Conservation (phyloP, 2,113 vertebrate genomes). For the Leiothrix lutea region DNA sequence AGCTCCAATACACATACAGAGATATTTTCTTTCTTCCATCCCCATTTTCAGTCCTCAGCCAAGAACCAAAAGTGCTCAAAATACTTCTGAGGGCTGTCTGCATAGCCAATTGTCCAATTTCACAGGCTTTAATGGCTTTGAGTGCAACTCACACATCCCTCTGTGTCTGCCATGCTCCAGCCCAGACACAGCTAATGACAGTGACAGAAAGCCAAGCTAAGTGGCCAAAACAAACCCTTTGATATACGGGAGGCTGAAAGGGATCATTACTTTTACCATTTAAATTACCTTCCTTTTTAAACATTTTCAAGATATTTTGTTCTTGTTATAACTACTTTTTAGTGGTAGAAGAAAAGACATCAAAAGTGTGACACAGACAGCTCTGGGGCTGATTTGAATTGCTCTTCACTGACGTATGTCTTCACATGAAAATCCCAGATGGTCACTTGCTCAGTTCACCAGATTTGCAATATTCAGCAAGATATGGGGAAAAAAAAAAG, state of each 20-base stretch:
- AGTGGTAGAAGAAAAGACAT: neutral
- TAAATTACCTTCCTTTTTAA: neutral
- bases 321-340: neutral
- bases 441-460: neutral
- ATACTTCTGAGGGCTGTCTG: constrained; percentile 31
- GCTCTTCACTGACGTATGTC: neutral
- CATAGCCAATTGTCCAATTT: constrained; percentile 38
- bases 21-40: neutral
- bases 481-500: neutral
- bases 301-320: neutral
- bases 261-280: neutral
- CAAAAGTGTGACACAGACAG: neutral
- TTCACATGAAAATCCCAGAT: neutral
- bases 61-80: neutral
- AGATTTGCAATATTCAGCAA: neutral
- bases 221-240: constrained; percentile 31
- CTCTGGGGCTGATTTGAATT: neutral
- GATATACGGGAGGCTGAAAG: neutral
- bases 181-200: neutral
- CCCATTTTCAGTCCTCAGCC: neutral
- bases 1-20: neutral
- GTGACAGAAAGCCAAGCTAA: neutral
- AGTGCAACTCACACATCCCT: neutral
- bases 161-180: neutral
- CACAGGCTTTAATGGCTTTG: neutral